Conservation (phyloP, 2,888 invertebrate genomes). For the Eupithecia subumbrata region DNA sequence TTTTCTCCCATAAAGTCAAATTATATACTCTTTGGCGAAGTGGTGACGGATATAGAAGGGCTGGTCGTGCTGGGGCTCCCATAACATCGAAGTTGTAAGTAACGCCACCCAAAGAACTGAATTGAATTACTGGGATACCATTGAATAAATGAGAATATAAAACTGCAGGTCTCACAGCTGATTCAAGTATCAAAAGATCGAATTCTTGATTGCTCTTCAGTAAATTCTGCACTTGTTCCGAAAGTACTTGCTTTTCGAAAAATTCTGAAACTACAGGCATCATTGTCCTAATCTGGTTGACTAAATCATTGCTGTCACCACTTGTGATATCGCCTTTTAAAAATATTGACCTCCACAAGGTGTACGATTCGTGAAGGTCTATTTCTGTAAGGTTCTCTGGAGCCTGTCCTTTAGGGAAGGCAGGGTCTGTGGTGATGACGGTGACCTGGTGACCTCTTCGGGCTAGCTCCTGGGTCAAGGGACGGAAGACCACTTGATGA, state of each 20-base stretch:
- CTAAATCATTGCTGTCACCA: conserved; percentile 20
- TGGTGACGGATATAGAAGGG: conserved; percentile 23
- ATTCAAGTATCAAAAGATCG: conserved; percentile 46
- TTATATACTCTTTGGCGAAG: conserved; percentile 25
- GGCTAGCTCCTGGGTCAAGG: conserved; percentile 65
- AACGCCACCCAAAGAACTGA: conserved; percentile 40
- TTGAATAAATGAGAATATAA: conserved; percentile 44
- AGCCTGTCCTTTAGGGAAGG: conserved; percentile 51
- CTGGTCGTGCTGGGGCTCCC: conserved; percentile 27
- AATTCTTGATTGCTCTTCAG: conserved; percentile 38
- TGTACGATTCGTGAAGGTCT: conserved; percentile 55
- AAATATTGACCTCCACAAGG: conserved; percentile 42
- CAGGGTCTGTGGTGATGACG: conserved; percentile 70
- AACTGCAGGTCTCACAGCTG: conserved; percentile 38
- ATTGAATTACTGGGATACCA: conserved; percentile 39
- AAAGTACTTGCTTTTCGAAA: conserved; percentile 20
- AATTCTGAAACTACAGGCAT: conserved; percentile 10
- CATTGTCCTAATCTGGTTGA: conserved; percentile 24
- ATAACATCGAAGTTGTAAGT: conserved; percentile 21
- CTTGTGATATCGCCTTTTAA: conserved; percentile 19
- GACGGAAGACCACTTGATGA: conserved; percentile 73
- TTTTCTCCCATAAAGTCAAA: conserved; percentile 34
- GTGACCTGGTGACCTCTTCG: conserved; percentile 74
- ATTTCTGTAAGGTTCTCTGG: conserved; percentile 68
- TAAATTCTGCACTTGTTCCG: conserved; percentile 30